Conservation (phyloP, 2,797 vertebrate genomes). For the Pteronotus mesoamericanus region DNA sequence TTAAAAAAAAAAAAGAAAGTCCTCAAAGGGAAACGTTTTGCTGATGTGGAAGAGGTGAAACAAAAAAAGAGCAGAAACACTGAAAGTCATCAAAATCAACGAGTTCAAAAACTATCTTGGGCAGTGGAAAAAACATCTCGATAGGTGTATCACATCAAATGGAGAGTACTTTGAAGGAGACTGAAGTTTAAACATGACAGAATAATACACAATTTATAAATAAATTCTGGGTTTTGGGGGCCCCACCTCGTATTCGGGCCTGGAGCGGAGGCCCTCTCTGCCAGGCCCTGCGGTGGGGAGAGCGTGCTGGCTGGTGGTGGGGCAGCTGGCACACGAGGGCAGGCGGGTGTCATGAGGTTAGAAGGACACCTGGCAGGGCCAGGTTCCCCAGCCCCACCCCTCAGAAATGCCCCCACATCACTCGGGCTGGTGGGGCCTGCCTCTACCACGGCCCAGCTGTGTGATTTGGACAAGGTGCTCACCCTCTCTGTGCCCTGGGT, state of each 20-base stretch:
- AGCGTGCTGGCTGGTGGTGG: background rate
- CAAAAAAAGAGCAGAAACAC: background rate
- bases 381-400: background rate
- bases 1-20: background rate
- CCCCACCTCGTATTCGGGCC: background rate
- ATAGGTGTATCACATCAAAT: background rate
- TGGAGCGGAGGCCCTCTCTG: background rate
- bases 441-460: background rate
- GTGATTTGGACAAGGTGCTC: background rate
- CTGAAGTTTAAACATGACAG: background rate
- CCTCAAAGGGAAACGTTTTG: background rate
- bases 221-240: background rate
- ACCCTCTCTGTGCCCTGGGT: background rate
- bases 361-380: background rate
- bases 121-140: background rate
- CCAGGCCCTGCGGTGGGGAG: fast-evolving
- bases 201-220: background rate
- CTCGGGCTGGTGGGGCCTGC: fast-evolving
- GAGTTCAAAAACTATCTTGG: background rate
- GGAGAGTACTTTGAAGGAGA: background rate
- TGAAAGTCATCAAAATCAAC: background rate
- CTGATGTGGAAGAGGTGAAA: background rate
- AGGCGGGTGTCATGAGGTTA: background rate
- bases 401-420: background rate
- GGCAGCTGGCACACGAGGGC: background rate